Evolutionary conservation across 2,888 invertebrate genomes (phyloP).

Genomic region (Hirudinaria manillensis): DNA sequence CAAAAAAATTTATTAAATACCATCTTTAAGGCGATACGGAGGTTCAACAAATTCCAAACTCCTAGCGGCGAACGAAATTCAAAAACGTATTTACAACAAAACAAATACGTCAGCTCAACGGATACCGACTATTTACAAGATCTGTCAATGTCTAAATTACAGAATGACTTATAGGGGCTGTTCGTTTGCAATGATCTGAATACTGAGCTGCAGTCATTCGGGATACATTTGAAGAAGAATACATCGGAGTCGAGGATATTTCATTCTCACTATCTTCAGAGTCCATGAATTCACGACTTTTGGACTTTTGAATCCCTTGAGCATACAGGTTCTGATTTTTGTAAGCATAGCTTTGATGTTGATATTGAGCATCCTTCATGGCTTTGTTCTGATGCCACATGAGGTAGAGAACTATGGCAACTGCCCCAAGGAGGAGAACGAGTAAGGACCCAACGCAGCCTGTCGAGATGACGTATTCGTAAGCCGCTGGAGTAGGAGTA

Average conservation of each 20-base stretch:
- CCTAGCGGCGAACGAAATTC: not conserved
- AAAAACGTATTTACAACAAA: not conserved
- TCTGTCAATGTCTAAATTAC: slow-evolving; percentile 1
- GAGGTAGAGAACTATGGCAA: slow-evolving; percentile 35
- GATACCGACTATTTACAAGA: slow-evolving; percentile 5
- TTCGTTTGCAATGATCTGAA: slow-evolving; percentile 24
- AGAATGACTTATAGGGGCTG: slow-evolving; percentile 18
- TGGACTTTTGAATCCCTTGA: not conserved
- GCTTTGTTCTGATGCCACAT: slow-evolving; percentile 32
- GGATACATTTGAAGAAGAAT: slow-evolving; percentile 25
- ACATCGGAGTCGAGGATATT: not conserved
- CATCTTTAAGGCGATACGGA: too few relatives aligned
- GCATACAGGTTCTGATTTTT: not conserved
- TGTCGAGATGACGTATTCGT: slow-evolving; percentile 40
- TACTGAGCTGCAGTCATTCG: slow-evolving; percentile 31
- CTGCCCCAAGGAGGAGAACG: slow-evolving; percentile 34
- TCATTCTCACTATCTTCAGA: not conserved
- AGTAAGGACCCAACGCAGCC: slow-evolving; percentile 36
- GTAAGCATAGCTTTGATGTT: slow-evolving; percentile 14
- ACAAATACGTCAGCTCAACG: not conserved
- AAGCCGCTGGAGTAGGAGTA: slow-evolving; percentile 39
- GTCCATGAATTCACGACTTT: not conserved
- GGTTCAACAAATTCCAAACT: too few relatives aligned
- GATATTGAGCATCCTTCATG: slow-evolving; percentile 22
- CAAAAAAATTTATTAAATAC: too few relatives aligned